Conservation (phyloP, 2,888 invertebrate species). For the Lottia scabra region DNA sequence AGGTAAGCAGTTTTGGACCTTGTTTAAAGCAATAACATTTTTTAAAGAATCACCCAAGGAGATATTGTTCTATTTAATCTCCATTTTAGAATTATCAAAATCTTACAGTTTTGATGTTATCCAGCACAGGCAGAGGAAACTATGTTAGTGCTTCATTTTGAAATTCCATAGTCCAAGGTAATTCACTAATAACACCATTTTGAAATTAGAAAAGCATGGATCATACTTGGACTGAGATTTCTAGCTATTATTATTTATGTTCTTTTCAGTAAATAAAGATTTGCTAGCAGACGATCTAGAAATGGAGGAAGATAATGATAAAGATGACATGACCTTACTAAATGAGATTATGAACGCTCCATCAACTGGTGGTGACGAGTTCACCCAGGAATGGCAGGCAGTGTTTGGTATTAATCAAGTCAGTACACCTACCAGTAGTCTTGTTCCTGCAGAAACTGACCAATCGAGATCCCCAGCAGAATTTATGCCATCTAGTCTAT, state of each 20-base stretch:
- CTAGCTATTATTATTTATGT: too few relatives aligned
- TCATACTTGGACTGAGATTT: too few relatives aligned
- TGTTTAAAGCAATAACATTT: too few relatives aligned
- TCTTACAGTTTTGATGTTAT: too few relatives aligned
- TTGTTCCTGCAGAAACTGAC: conserved; percentile 50
- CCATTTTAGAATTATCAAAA: too few relatives aligned
- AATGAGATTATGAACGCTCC: conserved; percentile 70
- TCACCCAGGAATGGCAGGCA: conserved; percentile 66
- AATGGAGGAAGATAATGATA: conserved; percentile 62
- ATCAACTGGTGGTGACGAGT: conserved; percentile 63
- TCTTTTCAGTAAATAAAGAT: conserved; percentile 44
- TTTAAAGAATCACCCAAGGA: too few relatives aligned
- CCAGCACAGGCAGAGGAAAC: too few relatives aligned
- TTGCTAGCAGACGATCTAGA: conserved; percentile 65
- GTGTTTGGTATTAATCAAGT: conserved; percentile 60
- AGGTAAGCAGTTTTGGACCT: conserved; percentile 2
- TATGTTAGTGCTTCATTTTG: too few relatives aligned
- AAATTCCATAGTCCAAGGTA: too few relatives aligned
- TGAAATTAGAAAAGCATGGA: too few relatives aligned
- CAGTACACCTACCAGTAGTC: conserved; percentile 33
- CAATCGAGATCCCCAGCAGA: conserved; percentile 47
- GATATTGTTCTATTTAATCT: too few relatives aligned
- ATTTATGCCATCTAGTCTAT: conserved; percentile 69
- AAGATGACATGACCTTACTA: conserved; percentile 69
- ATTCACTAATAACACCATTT: too few relatives aligned